Conservation (phyloP, 2,113 vertebrate species). For the Phainopepla nitens region DNA sequence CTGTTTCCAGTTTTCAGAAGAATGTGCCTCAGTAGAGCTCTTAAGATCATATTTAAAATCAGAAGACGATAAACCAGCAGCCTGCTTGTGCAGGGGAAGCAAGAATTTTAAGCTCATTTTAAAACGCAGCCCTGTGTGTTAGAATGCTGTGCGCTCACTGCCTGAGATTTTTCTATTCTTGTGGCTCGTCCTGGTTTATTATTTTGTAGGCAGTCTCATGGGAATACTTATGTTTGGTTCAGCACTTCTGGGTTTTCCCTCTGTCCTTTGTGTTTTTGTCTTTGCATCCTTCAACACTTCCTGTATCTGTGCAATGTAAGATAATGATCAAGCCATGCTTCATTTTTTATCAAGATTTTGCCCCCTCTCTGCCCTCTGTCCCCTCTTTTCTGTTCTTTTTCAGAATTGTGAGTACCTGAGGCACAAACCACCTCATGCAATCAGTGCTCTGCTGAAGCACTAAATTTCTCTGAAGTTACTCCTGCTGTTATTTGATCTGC, state of each 20-base stretch:
- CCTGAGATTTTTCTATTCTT: background rate
- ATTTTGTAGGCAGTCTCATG: background rate
- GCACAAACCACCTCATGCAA: fast-evolving
- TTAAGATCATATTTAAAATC: background rate
- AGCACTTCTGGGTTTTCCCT: background rate
- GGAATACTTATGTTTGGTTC: background rate
- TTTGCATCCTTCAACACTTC: background rate
- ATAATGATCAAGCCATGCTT: background rate
- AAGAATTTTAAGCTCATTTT: background rate
- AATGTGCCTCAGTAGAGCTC: background rate
- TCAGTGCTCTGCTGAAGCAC: background rate
- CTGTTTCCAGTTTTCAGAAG: background rate
- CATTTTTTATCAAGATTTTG: background rate
- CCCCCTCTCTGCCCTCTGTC: background rate
- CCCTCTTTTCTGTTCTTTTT: background rate
- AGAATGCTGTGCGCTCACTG: background rate
- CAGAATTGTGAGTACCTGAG: background rate
- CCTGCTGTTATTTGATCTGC: background rate
- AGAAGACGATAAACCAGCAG: background rate
- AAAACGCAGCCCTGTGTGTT: background rate
- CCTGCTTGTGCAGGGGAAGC: background rate
- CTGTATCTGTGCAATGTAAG: background rate
- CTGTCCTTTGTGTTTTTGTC: background rate
- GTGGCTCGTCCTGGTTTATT: background rate
- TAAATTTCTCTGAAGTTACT: background rate